Conservation (phyloP, 2,888 invertebrate species). For the Mesorhabditis spiculigera region DNA sequence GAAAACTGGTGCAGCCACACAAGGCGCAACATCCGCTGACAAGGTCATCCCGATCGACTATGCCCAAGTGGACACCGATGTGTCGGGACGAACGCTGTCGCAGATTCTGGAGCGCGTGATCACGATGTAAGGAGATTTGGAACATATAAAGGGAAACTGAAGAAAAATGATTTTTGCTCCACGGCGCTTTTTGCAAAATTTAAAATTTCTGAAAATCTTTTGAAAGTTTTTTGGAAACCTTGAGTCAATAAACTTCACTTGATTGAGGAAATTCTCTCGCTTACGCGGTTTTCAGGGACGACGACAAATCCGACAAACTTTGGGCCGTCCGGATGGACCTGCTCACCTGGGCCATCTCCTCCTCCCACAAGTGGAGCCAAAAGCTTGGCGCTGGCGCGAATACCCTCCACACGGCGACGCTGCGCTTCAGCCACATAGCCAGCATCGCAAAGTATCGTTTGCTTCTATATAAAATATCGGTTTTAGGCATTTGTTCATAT, state of each 20-base stretch:
- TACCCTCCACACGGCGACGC: not conserved
- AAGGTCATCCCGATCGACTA: not conserved
- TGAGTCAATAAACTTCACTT: too few relatives aligned
- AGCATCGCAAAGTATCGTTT: conserved; percentile 4
- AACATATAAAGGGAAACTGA: not conserved
- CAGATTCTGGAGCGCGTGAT: not conserved
- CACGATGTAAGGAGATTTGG: not conserved
- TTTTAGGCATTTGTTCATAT: not conserved
- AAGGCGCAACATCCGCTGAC: not conserved
- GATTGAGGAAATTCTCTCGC: too few relatives aligned
- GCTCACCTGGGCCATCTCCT: not conserved
- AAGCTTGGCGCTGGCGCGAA: not conserved
- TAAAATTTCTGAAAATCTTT: not conserved
- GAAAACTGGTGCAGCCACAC: not conserved
- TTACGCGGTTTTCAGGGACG: not conserved
- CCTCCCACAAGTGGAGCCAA: not conserved
- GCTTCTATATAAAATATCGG: not conserved
- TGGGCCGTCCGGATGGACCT: not conserved
- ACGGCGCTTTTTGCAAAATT: not conserved
- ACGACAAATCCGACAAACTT: not conserved
- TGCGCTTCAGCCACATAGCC: not conserved
- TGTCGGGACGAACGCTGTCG: not conserved
- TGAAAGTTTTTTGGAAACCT: not conserved
- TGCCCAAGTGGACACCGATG: not conserved
- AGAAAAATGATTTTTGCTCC: too few relatives aligned